Evolutionary conservation across 2,797 vertebrate species (phyloP).

Genomic region (Pangasius mekongensis): DNA sequence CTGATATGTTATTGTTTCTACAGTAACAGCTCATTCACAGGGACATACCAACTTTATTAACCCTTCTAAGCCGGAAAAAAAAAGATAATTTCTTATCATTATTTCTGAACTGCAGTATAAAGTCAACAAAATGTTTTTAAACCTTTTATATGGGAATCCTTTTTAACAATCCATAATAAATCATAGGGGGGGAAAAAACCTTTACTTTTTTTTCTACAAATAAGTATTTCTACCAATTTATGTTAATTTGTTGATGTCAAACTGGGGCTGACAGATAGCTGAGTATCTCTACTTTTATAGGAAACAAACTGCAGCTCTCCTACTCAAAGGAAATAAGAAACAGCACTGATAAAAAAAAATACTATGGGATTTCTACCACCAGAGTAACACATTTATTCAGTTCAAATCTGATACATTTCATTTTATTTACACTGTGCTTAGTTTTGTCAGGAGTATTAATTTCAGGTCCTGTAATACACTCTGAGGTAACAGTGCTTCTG

Average conservation of each 20-base stretch:
- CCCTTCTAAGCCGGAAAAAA: too few relatives aligned
- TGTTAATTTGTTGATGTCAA: not conserved
- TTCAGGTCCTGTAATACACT: not conserved
- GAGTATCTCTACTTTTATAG: not conserved
- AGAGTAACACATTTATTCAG: not conserved
- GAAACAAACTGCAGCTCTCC: not conserved
- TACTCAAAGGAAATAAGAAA: not conserved
- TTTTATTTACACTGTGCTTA: not conserved
- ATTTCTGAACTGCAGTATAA: not conserved
- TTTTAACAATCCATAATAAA: not conserved
- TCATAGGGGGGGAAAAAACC: not conserved
- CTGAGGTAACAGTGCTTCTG: not conserved
- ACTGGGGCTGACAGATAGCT: not conserved
- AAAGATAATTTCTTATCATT: not conserved
- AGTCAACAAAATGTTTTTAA: not conserved
- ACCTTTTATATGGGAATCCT: not conserved
- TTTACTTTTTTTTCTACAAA: not conserved
- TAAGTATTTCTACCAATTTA: not conserved
- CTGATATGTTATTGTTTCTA: not conserved
- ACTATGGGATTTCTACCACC: not conserved
- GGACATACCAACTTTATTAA: not conserved
- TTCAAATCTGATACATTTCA: not conserved
- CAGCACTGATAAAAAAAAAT: not conserved
- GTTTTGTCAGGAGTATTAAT: not conserved
- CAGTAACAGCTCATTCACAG: not conserved